phyloP scores from a whole-genome alignment of 2,797 vertebrate genomes.

The Momotus momota region DNA sequence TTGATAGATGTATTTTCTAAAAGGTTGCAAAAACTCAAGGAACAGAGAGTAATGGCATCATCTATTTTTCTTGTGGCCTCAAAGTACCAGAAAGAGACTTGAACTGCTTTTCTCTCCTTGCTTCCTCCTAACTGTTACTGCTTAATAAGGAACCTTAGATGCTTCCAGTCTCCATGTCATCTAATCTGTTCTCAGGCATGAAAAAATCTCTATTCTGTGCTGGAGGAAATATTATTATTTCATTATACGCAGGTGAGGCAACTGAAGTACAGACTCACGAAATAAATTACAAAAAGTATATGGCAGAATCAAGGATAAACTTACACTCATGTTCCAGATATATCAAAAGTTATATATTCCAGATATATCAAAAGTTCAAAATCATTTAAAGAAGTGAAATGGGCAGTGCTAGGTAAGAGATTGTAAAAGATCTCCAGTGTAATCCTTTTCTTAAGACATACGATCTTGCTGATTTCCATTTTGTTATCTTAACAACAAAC shows the following conservation, averaged over 20 bases:
- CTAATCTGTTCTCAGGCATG: background rate
- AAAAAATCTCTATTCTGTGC: background rate
- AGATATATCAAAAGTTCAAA: background rate
- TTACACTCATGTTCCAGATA: background rate
- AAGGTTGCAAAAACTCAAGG: background rate
- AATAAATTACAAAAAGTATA: background rate
- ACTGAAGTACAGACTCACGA: background rate
- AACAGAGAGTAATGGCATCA: background rate
- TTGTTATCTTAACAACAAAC: background rate
- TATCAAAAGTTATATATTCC: background rate
- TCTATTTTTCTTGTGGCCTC: background rate
- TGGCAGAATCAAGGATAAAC: background rate
- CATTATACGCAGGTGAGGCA: background rate
- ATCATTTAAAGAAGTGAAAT: background rate
- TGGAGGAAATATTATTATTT: background rate
- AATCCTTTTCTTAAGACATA: background rate
- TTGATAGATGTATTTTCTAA: background rate
- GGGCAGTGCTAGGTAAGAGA: background rate
- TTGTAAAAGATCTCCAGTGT: background rate
- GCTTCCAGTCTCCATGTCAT: background rate
- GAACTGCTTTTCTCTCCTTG: background rate
- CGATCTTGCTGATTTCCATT: background rate
- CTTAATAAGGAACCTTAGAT: background rate
- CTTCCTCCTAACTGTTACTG: background rate
- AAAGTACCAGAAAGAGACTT: background rate